Evolutionary conservation across 2,888 invertebrate species (phyloP), one percentile per base, ranked within the genome.

Genomic region (Xanthorhoe designata): DNA sequence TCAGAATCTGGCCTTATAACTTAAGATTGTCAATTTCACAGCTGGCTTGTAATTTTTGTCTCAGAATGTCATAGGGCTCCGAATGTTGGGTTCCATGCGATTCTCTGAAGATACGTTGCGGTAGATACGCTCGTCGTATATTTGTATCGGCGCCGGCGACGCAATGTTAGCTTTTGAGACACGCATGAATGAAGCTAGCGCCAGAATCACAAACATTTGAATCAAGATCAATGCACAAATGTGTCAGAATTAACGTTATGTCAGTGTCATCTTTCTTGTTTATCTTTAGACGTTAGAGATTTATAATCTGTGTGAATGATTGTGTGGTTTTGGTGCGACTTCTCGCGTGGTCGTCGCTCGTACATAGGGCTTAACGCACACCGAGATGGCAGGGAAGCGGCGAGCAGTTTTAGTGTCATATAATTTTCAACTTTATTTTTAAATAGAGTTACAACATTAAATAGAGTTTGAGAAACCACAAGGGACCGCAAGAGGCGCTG

Each of bases 341-440:
- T 6, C 51, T 2, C 2, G 13, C 15, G 61, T 79, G n/a, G n/a
- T n/a, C 82, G 80, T 76, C 76, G 79, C 77, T 78, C 81, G 83
- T 82, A 80, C 86, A 79, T 80, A 24, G n/a, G n/a, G n/a, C n/a
- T n/a, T n/a, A n/a, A n/a, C n/a, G n/a, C n/a, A n/a, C n/a, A n/a
- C n/a, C n/a, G n/a, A n/a, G n/a, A n/a, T n/a, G n/a, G n/a, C n/a
- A n/a, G n/a, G n/a, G n/a, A n/a, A n/a, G n/a, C n/a, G n/a, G n/a
- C n/a, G n/a, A n/a, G n/a, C n/a, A n/a, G n/a, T n/a, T n/a, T n/a
- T n/a, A n/a, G n/a, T n/a, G n/a, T n/a, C n/a, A n/a, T n/a, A n/a
- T n/a, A n/a, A n/a, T n/a, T n/a, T n/a, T n/a, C n/a, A n/a, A n/a
- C n/a, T n/a, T n/a, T n/a, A n/a, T n/a, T n/a, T n/a, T n/a, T n/a